phyloP scores from a whole-genome alignment of 2,888 invertebrate genomes.

The Leptodirus hochenwartii region DNA sequence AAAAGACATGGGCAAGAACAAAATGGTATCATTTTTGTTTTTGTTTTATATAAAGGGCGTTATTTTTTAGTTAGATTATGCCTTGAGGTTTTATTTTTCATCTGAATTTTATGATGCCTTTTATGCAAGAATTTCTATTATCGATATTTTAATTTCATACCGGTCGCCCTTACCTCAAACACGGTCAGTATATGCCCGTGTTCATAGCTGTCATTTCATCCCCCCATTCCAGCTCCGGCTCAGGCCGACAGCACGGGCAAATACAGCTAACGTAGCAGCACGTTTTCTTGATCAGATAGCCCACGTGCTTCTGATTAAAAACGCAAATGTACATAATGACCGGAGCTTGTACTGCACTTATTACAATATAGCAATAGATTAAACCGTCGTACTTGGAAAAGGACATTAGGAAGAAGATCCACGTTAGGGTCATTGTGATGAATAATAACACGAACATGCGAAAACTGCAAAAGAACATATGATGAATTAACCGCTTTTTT shows the following conservation, averaged over 20 bases:
- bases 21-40: no score
- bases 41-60: no score
- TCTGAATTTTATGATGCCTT: no score
- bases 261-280: slow-evolving; percentile 48
- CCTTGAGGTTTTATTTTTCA: no score
- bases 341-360: slow-evolving; percentile 60
- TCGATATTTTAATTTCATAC: slow-evolving; percentile 1
- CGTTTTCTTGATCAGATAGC: slow-evolving; percentile 57
- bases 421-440: slow-evolving; percentile 53
- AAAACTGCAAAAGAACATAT: slow-evolving; percentile 40
- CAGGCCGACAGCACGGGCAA: slow-evolving; percentile 33
- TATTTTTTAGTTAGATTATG: no score
- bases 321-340: slow-evolving; percentile 61
- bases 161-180: slow-evolving; percentile 1
- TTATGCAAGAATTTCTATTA: background rate
- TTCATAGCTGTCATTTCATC: slow-evolving; percentile 82
- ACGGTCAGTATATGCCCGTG: slow-evolving; percentile 32
- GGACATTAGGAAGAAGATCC: slow-evolving; percentile 61
- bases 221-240: slow-evolving; percentile 67
- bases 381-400: slow-evolving; percentile 56
- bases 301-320: slow-evolving; percentile 60
- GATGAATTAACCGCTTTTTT: no score
- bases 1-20: no score
- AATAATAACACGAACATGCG: slow-evolving; percentile 60
- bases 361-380: slow-evolving; percentile 53